Conservation (phyloP, 2,888 invertebrate species). For the Trichogramma dendrolimi region DNA sequence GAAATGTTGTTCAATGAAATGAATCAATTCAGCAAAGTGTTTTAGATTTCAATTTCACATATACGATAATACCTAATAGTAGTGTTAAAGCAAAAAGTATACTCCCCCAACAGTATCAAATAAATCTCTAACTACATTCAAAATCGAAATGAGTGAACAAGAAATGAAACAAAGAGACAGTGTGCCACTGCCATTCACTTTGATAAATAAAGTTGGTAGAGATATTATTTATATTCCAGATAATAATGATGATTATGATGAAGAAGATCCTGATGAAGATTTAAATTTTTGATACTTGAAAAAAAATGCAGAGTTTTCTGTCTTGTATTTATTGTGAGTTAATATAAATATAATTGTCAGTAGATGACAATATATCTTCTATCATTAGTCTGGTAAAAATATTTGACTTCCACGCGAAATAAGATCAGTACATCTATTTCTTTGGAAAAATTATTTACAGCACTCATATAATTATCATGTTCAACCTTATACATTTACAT, state of each 20-base stretch:
- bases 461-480: too few relatives aligned
- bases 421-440: too few relatives aligned
- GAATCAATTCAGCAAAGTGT: constrained; percentile 40
- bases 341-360: too few relatives aligned
- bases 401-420: too few relatives aligned
- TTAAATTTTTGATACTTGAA: too few relatives aligned
- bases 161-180: constrained; percentile 46
- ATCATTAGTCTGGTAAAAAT: too few relatives aligned
- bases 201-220: constrained; percentile 30
- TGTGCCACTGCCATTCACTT: constrained; percentile 43
- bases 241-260: constrained; percentile 76
- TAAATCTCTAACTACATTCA: constrained; percentile 42
- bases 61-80: constrained; percentile 31
- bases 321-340: too few relatives aligned
- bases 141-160: constrained; percentile 43
- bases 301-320: too few relatives aligned
- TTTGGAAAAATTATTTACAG: too few relatives aligned
- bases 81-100: not conserved
- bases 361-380: too few relatives aligned
- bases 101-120: constrained; percentile 14
- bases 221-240: constrained; percentile 71
- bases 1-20: constrained; percentile 36
- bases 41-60: constrained; percentile 35
- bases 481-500: too few relatives aligned
- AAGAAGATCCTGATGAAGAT: constrained; percentile 85